These are phyloP conservation scores for Dicyrtomina minuta DNA, from an alignment of 2,888 invertebrate species.

Conservation along the genomic window DNA sequence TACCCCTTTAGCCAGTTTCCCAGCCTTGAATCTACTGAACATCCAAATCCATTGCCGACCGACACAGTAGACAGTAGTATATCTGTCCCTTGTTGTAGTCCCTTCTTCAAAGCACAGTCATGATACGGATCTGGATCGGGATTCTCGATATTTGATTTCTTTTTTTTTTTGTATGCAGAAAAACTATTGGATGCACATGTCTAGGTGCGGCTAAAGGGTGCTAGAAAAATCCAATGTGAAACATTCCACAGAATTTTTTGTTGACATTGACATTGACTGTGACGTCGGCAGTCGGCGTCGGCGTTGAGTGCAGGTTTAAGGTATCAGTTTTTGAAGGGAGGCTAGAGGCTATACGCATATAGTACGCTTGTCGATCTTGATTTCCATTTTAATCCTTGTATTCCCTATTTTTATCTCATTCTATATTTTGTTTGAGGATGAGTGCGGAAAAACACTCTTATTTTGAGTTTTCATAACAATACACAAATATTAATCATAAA, in stretches of 20 bases:
- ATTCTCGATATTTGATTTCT: no score
- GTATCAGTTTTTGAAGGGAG: constrained; percentile 12
- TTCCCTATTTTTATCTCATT: neutral
- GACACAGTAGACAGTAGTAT: no score
- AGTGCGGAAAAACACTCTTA: no score
- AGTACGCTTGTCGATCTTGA: constrained; percentile 12
- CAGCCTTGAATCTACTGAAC: neutral
- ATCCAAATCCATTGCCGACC: neutral
- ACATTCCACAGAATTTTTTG: constrained; percentile 38
- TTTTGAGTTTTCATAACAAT: no score
- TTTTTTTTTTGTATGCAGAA: no score
- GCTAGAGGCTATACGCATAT: no score
- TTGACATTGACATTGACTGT: constrained; percentile 14
- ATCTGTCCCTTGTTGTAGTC: no score
- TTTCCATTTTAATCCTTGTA: neutral
- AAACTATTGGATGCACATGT: neutral
- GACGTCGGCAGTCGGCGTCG: no score
- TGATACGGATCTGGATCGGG: no score
- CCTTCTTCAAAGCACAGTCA: no score
- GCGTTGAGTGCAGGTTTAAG: constrained; percentile 17
- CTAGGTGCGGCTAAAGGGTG: neutral
- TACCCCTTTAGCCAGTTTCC: neutral
- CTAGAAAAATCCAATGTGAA: constrained; percentile 28
- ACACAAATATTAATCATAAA: no score
- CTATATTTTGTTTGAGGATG: no score